phyloP scores from a whole-genome alignment of 2,888 invertebrate genomes.

The Marasmarcha lunaedactyla region DNA sequence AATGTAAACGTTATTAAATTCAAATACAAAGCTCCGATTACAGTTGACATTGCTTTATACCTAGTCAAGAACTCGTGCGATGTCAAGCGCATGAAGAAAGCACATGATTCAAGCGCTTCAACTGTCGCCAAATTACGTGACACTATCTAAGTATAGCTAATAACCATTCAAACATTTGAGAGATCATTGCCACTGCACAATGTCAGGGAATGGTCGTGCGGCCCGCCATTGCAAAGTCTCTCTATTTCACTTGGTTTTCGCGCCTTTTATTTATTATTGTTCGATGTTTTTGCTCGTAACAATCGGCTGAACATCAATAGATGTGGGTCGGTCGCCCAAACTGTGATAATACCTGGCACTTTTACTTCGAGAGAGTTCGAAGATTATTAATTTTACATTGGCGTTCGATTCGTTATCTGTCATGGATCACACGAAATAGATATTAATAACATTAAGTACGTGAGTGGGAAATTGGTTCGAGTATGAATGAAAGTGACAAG shows the following conservation, averaged over 20 bases:
- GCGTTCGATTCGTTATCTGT: constrained; percentile 10
- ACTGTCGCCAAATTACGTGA: too few species aligned
- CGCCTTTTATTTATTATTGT: constrained; percentile 39
- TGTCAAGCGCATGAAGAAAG: too few species aligned
- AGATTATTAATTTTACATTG: constrained; percentile 37
- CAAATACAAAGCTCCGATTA: too few species aligned
- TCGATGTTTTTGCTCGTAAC: constrained; percentile 36
- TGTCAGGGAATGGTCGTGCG: constrained; percentile 18
- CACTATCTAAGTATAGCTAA: too few species aligned
- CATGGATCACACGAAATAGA: background rate
- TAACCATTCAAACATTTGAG: too few species aligned
- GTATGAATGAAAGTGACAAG: too few species aligned
- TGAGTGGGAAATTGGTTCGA: too few species aligned
- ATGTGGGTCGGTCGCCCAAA: constrained; percentile 50
- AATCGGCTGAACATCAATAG: constrained; percentile 25
- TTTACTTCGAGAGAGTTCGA: constrained; percentile 51
- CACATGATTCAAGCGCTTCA: too few species aligned
- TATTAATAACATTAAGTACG: background rate
- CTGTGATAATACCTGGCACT: constrained; percentile 51
- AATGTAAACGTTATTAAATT: too few species aligned
- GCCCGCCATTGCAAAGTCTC: constrained; percentile 13
- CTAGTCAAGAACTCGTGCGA: too few species aligned
- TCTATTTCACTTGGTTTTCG: constrained; percentile 38
- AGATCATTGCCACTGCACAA: constrained; percentile 22
- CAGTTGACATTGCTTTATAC: too few species aligned